Evolutionary conservation across 2,113 vertebrate genomes (phyloP).

Genomic region (Raja brachyura): DNA sequence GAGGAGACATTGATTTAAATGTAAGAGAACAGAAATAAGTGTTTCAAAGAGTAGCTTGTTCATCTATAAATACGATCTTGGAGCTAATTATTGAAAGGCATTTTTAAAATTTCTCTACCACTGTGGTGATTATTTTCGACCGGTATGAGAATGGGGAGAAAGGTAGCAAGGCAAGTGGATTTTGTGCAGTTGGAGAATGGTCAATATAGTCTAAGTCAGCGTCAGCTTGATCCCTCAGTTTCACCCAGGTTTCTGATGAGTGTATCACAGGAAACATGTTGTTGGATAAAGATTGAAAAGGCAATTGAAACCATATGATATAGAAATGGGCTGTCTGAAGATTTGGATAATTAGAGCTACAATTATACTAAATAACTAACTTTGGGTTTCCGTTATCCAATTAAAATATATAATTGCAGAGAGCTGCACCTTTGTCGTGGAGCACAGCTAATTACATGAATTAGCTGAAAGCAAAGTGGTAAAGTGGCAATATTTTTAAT

Average conservation of each 20-base stretch:
- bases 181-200: background rate
- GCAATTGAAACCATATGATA: background rate
- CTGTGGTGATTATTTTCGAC: no score
- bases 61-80: no score
- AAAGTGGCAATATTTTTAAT: background rate
- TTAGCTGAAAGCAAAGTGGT: background rate
- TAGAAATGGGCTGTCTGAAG: background rate
- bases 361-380: background rate
- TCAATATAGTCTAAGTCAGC: background rate
- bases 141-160: background rate
- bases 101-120: no score
- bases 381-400: background rate
- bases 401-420: background rate
- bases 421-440: background rate
- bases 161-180: background rate
- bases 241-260: background rate
- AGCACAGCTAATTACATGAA: background rate
- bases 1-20: no score
- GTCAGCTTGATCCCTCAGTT: background rate
- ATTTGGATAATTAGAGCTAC: background rate
- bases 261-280: background rate
- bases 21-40: no score
- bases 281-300: background rate
- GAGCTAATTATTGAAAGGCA: no score
- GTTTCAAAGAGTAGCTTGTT: no score